Evolutionary conservation across 2,797 vertebrate species (phyloP).

Genomic region (Syngnathus acus): DNA sequence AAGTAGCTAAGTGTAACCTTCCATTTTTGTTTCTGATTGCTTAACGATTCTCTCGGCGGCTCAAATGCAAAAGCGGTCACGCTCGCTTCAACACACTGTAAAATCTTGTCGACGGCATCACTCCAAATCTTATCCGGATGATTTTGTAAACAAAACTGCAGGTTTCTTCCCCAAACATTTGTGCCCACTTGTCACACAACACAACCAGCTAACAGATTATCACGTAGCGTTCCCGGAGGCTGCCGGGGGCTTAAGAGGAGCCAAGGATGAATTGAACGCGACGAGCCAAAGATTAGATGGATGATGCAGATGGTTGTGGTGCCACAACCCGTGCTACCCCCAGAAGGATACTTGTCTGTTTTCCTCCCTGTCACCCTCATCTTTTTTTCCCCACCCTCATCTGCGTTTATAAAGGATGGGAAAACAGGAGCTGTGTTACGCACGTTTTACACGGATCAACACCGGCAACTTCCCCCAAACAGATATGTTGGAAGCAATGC

Average conservation of each 20-base stretch:
- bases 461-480: neutral
- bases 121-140: constrained; percentile 18
- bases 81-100: constrained; percentile 3
- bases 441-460: constrained; percentile 31
- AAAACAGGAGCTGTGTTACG: constrained; percentile 30
- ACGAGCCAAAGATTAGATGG: constrained; percentile 30
- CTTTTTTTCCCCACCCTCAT: neutral
- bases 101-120: neutral
- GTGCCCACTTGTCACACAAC: constrained; percentile 20
- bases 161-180: constrained; percentile 10
- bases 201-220: constrained; percentile 36
- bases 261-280: constrained; percentile 16
- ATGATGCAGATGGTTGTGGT: constrained; percentile 34
- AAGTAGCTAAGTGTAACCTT: constrained; percentile 36
- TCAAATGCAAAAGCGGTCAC: constrained; percentile 20
- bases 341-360: neutral
- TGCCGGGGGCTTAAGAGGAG: constrained; percentile 27
- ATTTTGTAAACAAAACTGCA: constrained; percentile 13
- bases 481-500: neutral
- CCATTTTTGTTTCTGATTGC: constrained; percentile 31
- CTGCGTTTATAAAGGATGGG: constrained; percentile 14
- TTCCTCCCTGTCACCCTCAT: neutral
- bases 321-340: neutral
- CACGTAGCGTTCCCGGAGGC: constrained; percentile 22
- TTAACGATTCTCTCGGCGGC: constrained; percentile 2